Base-by-base conservation (phyloP, 2,113 vertebrate genomes). In the Tor tambroides region DNA sequence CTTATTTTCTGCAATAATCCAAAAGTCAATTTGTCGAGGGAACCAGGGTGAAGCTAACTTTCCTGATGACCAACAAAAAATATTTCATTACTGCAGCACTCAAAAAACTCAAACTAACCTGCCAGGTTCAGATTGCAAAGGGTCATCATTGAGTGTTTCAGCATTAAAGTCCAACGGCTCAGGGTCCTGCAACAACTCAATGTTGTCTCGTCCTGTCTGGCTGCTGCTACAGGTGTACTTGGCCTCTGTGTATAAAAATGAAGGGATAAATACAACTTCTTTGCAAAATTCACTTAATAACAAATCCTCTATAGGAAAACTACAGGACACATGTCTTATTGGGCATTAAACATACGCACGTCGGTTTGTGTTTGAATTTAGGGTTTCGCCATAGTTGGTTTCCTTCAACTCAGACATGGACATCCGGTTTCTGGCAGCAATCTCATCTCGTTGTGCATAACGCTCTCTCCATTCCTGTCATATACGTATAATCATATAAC, bases 381-480 rank as follows among this genome's bases (percentile, higher is more conserved):
- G 88, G 0, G 90, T 91, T 90, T 98, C 97, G 0, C 95, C 95
- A 85, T 97, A 98, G 87, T 93, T 96, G 43, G 96, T 96, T 88
- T 99, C 97, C 92, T 97, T 97, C 86, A 96, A 95, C 41, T 98
- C 97, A 46, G 96, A 87, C 75, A 97, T 96, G 83, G 95, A 91
- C 91, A 92, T 96, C 89, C 96, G 93, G 91, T 96, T 99, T 90
- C 97, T 95, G n/a, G 97, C 78, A 0, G 90, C 91, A 3, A 93
- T 93, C 56, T 98, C 96, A 0, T 99, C 98, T 92, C 97, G 94
- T 77, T 81, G 95, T 61, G 97, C 96, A 51, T 98, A 99, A 0
- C 96, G 96, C 80, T 99, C 97, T 93, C 98, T 98, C 97, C 97
- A 98, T 76, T 99, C 98, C 98, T 98, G 89, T n/a, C 38, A 84